Evolutionary conservation across 2,113 vertebrate genomes (phyloP).

Genomic region (Cyphomyrus plagiostoma): DNA sequence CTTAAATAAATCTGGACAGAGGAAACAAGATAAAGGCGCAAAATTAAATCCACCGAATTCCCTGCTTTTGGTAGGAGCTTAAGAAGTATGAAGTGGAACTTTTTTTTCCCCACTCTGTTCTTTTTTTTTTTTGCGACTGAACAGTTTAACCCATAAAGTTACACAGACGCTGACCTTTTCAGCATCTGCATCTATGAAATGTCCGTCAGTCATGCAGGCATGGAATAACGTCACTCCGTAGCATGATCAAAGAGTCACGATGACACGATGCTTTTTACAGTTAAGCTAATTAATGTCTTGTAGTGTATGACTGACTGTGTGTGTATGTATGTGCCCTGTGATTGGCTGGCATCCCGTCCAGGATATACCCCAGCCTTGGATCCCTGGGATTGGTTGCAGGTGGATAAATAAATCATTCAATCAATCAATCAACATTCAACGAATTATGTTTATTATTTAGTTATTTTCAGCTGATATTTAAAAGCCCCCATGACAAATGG

Average conservation of each 20-base stretch:
- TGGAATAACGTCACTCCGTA: not conserved
- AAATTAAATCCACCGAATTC: slow-evolving; percentile 24
- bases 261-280: not conserved
- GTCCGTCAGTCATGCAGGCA: not conserved
- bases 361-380: no score
- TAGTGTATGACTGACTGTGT: not conserved
- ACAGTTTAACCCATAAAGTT: not conserved
- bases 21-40: slow-evolving; percentile 23
- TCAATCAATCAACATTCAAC: not conserved
- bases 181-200: not conserved
- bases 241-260: not conserved
- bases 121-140: not conserved
- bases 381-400: not conserved
- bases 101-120: no score
- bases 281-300: not conserved
- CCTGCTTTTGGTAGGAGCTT: not conserved
- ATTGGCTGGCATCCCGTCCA: no score
- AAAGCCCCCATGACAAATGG: not conserved
- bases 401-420: not conserved
- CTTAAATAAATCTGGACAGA: slow-evolving; percentile 35
- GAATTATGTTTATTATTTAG: not conserved
- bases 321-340: not conserved
- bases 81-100: not conserved
- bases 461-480: not conserved
- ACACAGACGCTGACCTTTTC: not conserved